Evolutionary conservation across 2,113 vertebrate genomes (phyloP).

Genomic region (Choloepus hoffmanni): DNA sequence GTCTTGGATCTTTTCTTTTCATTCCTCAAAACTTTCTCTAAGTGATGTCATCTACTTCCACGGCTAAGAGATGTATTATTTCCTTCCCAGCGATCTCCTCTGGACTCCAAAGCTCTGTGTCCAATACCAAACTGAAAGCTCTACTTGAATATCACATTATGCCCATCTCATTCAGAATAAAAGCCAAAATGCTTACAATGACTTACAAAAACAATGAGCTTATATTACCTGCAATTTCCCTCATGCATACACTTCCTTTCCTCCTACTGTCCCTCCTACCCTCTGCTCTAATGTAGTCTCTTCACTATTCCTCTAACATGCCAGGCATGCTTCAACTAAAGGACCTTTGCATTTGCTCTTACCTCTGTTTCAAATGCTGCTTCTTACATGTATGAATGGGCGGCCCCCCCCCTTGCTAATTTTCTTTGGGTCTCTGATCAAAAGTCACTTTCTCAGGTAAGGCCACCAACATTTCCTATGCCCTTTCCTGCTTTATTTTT

Average conservation of each 20-base stretch:
- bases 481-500: not conserved
- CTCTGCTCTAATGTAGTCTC: not conserved
- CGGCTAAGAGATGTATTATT: not conserved
- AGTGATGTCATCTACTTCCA: not conserved
- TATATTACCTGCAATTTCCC: not conserved
- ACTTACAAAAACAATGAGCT: not conserved
- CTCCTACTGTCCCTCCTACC: not conserved
- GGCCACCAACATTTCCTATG: not conserved
- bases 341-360: not conserved
- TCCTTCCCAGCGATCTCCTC: not conserved
- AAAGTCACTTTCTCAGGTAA: not conserved
- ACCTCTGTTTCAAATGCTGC: not conserved
- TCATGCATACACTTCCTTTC: not conserved
- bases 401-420: not conserved
- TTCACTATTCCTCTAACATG: not conserved
- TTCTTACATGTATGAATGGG: not conserved
- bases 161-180: not conserved
- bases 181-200: not conserved
- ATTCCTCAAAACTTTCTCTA: not conserved
- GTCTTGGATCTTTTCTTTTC: not conserved
- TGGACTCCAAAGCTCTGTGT: not conserved
- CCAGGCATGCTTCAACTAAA: not conserved
- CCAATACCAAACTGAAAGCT: not conserved
- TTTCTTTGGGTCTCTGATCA: not conserved
- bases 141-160: not conserved